A percentile compares a stretch with the other conserved stretches of the same genome.
These are phyloP conservation scores for Lordiphosa collinella DNA, from an alignment of 1,140 invertebrate species.

Conservation along the genomic window DNA sequence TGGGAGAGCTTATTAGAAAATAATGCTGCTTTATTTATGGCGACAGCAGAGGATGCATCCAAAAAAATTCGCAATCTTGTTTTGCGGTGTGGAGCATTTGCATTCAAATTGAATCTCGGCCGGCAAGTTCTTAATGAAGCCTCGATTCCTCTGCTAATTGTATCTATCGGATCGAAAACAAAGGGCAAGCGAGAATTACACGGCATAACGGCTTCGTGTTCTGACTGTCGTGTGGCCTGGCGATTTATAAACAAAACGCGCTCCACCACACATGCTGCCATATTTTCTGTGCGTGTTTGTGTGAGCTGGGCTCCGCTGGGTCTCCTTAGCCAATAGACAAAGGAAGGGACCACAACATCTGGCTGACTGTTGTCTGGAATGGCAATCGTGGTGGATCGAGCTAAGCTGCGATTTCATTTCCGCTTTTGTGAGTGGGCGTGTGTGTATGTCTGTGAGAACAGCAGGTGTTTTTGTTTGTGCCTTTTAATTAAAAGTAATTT, in stretches of 20 bases:
- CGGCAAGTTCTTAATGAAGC: constrained; percentile 43
- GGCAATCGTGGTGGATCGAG: constrained; percentile 40
- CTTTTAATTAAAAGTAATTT: constrained; percentile 78
- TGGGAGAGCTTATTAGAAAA: constrained; percentile 70
- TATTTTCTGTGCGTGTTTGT: constrained; percentile 44
- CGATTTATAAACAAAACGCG: constrained; percentile 60
- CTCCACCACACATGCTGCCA: constrained; percentile 35
- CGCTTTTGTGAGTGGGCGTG: constrained; percentile 10
- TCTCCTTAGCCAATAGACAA: constrained; percentile 52
- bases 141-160: constrained; percentile 23
- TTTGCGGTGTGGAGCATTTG: constrained; percentile 25
- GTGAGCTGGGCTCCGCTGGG: constrained; percentile 38
- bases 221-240: constrained; percentile 25
- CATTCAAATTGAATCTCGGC: constrained; percentile 35
- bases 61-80: constrained; percentile 61
- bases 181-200: constrained; percentile 19
- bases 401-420: constrained; percentile 59
- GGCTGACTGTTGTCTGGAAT: constrained; percentile 19
- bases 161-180: constrained; percentile 27
- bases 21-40: constrained; percentile 74
- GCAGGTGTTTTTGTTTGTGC: constrained; percentile 77
- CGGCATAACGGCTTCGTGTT: constrained; percentile 43
- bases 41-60: constrained; percentile 25
- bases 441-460: constrained; percentile 34
- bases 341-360: constrained; percentile 53